These are phyloP conservation scores for Agelastica alni DNA, from an alignment of 2,888 invertebrate species.

Conservation along the genomic window DNA sequence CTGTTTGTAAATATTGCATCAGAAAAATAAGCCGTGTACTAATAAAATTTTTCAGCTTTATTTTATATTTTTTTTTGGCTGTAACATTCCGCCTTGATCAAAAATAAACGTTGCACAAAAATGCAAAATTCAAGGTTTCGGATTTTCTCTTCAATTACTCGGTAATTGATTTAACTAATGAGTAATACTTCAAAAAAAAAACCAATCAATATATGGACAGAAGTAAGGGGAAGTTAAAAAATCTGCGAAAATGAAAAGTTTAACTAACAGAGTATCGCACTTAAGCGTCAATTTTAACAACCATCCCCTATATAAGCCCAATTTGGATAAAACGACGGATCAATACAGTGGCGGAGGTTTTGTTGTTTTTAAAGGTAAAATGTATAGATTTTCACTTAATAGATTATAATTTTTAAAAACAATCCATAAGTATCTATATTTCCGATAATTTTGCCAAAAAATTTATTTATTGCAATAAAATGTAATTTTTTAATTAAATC, in stretches of 20 bases:
- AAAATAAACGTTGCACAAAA: too few species aligned
- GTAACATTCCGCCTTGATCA: too few species aligned
- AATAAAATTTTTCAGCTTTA: too few species aligned
- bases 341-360: conserved; percentile 21
- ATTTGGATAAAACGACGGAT: conserved; percentile 47
- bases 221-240: conserved; percentile 30
- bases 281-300: conserved; percentile 41
- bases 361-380: conserved; percentile 4
- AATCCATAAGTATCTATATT: too few species aligned
- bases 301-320: conserved; percentile 45
- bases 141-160: background rate
- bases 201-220: conserved; percentile 6
- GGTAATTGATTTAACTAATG: background rate
- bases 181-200: background rate
- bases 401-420: too few species aligned
- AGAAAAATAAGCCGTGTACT: too few species aligned
- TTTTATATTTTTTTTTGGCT: too few species aligned
- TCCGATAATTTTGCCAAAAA: too few species aligned
- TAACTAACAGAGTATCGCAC: conserved; percentile 44
- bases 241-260: conserved; percentile 40
- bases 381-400: background rate
- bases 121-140: too few species aligned
- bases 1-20: too few species aligned
- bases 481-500: too few species aligned
- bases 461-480: too few species aligned